Evolutionary conservation across 2,888 invertebrate species (phyloP), one percentile per base, ranked within the genome.

Genomic region (Latrodectus hesperus): DNA sequence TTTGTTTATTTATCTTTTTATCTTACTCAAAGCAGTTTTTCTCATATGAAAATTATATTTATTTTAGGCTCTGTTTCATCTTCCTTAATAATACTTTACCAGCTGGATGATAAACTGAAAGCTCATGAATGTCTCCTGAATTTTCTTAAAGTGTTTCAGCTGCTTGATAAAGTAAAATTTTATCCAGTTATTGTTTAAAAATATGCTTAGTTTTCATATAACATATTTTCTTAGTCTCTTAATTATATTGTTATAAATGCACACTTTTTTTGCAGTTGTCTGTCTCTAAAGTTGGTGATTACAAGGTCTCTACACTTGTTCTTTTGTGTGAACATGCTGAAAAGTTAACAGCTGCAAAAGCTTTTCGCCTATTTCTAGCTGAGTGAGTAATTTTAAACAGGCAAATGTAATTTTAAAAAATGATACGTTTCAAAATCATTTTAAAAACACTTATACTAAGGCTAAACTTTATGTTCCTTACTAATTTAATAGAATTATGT

Each of bases 31-130:
- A 38, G 38, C 4, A 38, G 38, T 6, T 38, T 1, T 38, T 11
- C 9, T n/a, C 11, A 17, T 10, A 60, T 60, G 11, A 10, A 1
- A 16, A 60, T 60, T 60, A n/a, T 12, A 10, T 22, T 52, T 49
- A 14, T 38, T 81, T n/a, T 38, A 87, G 84, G 68, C 9, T 86
- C 73, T 22, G 95, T 95, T 91, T 95, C 96, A 0, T 94, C 94
- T 22, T 96, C 98, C 4, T 94, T 98, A 93, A 96, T 97, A 92
- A 95, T 97, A 87, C 93, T 95, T 1, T 95, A 96, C 89, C 98
- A 98, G 92, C 93, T 99, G 81, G 95, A 95, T 90, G 97, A 98
- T 92, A 98, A 98, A 93, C 95, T 95, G 91, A 94, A 95, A 91
- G 97, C 96, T 0, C 94, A 96, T 90, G 94, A 95, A 88, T 94